phyloP scores from a whole-genome alignment of 2,113 vertebrate genomes.

The Clarias macrocephalus region DNA sequence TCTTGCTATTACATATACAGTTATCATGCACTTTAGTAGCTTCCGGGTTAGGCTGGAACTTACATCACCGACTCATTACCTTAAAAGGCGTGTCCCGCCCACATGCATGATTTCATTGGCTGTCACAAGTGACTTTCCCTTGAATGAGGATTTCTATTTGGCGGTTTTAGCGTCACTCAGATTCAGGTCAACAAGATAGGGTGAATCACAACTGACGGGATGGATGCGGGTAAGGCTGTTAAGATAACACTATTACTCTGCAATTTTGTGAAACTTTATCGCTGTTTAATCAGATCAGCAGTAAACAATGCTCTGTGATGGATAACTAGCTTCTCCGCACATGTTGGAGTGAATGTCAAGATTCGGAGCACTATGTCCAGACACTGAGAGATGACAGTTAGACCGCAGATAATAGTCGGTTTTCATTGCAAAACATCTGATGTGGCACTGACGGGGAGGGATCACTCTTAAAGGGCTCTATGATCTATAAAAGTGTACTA shows the following conservation, averaged over 20 bases:
- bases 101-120: constrained; percentile 21
- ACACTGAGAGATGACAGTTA: not conserved
- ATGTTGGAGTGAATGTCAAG: not conserved
- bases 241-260: constrained; percentile 45
- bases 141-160: constrained; percentile 63
- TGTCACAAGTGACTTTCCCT: constrained; percentile 38
- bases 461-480: not conserved
- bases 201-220: constrained; percentile 74
- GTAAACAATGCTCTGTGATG: not conserved
- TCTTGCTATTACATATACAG: no score
- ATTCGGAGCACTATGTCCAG: not conserved
- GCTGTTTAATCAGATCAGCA: not conserved
- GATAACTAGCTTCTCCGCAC: not conserved
- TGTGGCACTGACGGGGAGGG: constrained; percentile 2
- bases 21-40: no score
- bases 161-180: constrained; percentile 33
- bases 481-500: not conserved
- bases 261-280: constrained; percentile 23
- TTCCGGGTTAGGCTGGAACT: not conserved
- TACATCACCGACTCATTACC: constrained; percentile 26
- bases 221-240: constrained; percentile 78
- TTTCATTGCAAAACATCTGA: not conserved
- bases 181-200: constrained; percentile 73
- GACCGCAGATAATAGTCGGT: not conserved
- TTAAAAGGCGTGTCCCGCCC: not conserved